Evolutionary conservation across 2,888 invertebrate species (phyloP).

Genomic region (Capitulum mitella): DNA sequence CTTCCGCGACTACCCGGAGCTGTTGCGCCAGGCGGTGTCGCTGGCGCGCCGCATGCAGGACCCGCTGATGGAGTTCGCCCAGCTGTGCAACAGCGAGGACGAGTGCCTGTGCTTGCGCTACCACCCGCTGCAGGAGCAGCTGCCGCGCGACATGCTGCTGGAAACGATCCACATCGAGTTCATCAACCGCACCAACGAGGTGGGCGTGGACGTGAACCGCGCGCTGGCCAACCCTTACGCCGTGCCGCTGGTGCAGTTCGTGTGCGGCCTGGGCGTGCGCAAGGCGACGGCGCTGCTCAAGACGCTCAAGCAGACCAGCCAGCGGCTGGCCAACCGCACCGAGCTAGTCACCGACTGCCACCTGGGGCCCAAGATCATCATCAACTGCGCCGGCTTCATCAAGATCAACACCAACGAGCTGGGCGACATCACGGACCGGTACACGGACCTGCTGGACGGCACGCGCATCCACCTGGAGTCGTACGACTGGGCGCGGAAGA

Average conservation of each 20-base stretch:
- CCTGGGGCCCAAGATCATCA: conserved; percentile 97
- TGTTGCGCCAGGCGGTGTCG: conserved; percentile 86
- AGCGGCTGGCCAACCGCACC: conserved; percentile 84
- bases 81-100: conserved; percentile 90
- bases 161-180: conserved; percentile 42
- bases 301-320: conserved; percentile 81
- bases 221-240: conserved; percentile 84
- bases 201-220: conserved; percentile 93
- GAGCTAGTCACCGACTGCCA: conserved; percentile 91
- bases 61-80: conserved; percentile 91
- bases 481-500: conserved; percentile 99
- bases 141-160: conserved; percentile 33
- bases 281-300: conserved; percentile 80
- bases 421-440: conserved; percentile 58
- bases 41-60: conserved; percentile 88
- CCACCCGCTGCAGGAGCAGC: conserved; percentile 61
- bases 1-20: conserved; percentile 84
- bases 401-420: conserved; percentile 95
- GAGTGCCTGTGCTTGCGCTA: conserved; percentile 91
- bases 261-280: conserved; percentile 92
- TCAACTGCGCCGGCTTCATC: conserved; percentile 98
- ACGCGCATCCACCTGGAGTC: conserved; percentile 98
- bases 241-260: conserved; percentile 84
- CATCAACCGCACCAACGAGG: conserved; percentile 93
- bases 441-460: conserved; percentile 87